Conservation (phyloP, 2,888 invertebrate genomes). For the Sesia apiformis region DNA sequence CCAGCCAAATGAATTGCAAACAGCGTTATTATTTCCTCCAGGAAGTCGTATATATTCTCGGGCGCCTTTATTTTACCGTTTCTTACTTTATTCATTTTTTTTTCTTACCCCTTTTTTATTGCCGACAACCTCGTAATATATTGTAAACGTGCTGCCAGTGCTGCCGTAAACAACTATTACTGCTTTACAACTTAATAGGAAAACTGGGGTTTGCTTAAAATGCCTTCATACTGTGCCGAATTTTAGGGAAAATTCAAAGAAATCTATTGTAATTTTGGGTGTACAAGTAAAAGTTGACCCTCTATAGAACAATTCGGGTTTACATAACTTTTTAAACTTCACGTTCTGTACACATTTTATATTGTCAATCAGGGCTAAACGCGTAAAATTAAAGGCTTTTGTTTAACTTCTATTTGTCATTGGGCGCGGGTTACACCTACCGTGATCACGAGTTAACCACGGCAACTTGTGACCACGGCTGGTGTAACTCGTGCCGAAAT, state of each 20-base stretch:
- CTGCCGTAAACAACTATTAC: slow-evolving; percentile 71
- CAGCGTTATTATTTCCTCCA: slow-evolving; percentile 75
- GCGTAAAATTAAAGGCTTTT: too few species aligned
- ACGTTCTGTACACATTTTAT: too few species aligned
- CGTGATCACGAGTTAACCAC: too few species aligned
- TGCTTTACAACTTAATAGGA: slow-evolving; percentile 46
- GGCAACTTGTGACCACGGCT: too few species aligned
- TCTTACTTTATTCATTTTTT: slow-evolving; percentile 63
- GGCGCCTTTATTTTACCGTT: slow-evolving; percentile 70
- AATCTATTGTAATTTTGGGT: too few species aligned
- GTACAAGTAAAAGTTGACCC: too few species aligned
- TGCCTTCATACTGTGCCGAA: background rate
- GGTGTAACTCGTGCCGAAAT: too few species aligned
- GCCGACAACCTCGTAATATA: slow-evolving; percentile 70
- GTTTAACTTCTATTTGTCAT: too few species aligned
- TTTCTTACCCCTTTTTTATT: slow-evolving; percentile 68
- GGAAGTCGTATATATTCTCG: slow-evolving; percentile 74
- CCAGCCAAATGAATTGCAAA: slow-evolving; percentile 74
- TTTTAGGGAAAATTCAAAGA: background rate
- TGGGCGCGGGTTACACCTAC: too few species aligned
- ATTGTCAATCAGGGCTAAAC: too few species aligned
- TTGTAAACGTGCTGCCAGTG: slow-evolving; percentile 65
- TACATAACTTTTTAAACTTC: too few species aligned
- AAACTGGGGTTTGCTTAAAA: slow-evolving; percentile 22
- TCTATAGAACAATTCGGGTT: too few species aligned